These are phyloP conservation scores for Oegoconia quadripuncta DNA, from an alignment of 2,888 invertebrate genomes.

Conservation along the genomic window DNA sequence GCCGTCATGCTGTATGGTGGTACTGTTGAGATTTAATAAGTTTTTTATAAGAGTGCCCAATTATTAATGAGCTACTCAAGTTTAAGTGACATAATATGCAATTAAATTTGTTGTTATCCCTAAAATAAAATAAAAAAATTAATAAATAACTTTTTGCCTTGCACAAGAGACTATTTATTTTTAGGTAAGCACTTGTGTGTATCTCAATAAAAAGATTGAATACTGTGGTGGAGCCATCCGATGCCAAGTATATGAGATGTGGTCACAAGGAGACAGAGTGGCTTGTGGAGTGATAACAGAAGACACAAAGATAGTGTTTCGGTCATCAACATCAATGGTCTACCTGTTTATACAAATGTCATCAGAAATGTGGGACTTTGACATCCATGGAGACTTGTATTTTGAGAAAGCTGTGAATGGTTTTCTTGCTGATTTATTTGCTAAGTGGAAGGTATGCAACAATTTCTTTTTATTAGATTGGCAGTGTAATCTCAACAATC, in stretches of 20 bases:
- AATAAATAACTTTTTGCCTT: no score
- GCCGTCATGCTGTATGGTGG: no score
- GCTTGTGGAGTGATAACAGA: conserved; percentile 97
- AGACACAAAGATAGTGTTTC: conserved; percentile 97
- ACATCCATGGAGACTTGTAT: conserved; percentile 98
- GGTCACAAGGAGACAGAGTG: conserved; percentile 96
- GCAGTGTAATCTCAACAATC: no score
- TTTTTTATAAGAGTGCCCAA: no score
- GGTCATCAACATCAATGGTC: conserved; percentile 98
- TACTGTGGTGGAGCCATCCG: conserved; percentile 91
- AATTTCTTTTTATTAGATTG: conserved; percentile 1
- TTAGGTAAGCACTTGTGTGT: conserved; percentile 94
- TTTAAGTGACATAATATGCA: no score
- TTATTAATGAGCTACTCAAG: no score
- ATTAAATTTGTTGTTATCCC: no score
- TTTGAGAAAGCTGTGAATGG: conserved; percentile 99
- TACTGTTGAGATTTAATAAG: no score
- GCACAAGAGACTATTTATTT: conserved; percentile 23
- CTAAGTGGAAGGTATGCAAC: conserved; percentile 91
- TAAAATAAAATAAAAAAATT: no score
- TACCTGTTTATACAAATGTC: conserved; percentile 99
- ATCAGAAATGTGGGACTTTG: conserved; percentile 99
- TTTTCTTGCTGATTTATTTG: conserved; percentile 96
- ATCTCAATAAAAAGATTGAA: conserved; percentile 96
- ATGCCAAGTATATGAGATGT: conserved; percentile 97